A percentile compares a stretch with the other conserved stretches of the same genome.
Conservation (phyloP, 1,140 invertebrate genomes). For the Papilio dardanus region DNA sequence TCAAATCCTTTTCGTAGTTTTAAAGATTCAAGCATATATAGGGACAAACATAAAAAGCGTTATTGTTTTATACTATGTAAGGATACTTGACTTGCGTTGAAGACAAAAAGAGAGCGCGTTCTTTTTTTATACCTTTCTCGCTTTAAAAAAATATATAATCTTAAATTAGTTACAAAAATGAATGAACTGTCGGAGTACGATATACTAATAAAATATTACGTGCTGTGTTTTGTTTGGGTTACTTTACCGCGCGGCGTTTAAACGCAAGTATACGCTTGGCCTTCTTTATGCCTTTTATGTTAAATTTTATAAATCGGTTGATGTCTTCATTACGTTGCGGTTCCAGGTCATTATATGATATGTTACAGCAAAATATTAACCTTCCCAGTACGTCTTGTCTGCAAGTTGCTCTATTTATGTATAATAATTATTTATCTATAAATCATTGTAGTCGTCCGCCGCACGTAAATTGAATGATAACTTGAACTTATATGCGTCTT, state of each 20-base stretch:
- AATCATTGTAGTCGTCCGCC: constrained; percentile 30
- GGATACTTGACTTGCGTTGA: too few relatives aligned
- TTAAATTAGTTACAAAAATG: too few relatives aligned
- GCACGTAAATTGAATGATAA: constrained; percentile 25
- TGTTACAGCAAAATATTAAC: constrained; percentile 57
- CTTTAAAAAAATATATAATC: too few relatives aligned
- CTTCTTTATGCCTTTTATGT: not conserved
- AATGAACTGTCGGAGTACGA: too few relatives aligned
- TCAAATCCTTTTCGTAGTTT: too few relatives aligned
- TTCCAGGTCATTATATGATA: constrained; percentile 52
- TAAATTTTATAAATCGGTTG: constrained; percentile 35
- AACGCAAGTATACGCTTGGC: not conserved
- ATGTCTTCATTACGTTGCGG: constrained; percentile 57
- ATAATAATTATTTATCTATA: constrained; percentile 13
- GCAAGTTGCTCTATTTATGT: constrained; percentile 49
- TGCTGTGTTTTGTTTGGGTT: too few relatives aligned
- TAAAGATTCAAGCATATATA: too few relatives aligned
- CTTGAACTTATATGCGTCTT: not conserved
- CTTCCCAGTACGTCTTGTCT: constrained; percentile 36
- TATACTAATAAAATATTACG: too few relatives aligned
- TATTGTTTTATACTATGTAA: too few relatives aligned
- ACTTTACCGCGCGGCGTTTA: not conserved
- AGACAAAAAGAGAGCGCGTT: too few relatives aligned
- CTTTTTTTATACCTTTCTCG: too few relatives aligned
- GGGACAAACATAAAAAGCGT: too few relatives aligned